Conservation (phyloP, 37 sponge, comb jelly and placozoan genomes). For the Bolinopsis microptera region DNA sequence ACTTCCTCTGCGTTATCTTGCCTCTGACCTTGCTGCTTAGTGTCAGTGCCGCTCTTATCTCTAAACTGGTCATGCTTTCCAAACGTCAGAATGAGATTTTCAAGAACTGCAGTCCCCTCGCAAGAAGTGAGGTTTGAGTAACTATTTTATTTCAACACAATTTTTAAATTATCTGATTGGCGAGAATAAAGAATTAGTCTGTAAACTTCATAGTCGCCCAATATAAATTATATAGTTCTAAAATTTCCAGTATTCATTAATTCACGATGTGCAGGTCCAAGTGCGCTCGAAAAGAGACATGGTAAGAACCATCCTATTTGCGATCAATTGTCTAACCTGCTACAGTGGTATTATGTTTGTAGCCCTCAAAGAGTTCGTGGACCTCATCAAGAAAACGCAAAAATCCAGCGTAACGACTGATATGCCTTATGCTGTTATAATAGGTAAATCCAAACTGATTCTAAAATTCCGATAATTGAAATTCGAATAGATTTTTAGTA, state of each 20-base stretch:
- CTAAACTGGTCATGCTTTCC: background rate
- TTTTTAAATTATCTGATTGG: background rate
- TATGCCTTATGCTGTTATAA: conserved; percentile 4
- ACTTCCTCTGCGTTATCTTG: background rate
- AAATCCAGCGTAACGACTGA: background rate
- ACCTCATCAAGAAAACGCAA: background rate
- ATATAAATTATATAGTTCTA: no score
- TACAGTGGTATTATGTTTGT: conserved; percentile 3
- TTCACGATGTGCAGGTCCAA: background rate
- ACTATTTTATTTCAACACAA: background rate
- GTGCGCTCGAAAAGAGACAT: background rate
- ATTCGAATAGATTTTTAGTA: no score
- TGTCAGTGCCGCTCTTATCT: background rate
- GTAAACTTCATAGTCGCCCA: no score
- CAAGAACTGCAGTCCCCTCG: background rate
- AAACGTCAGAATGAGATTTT: background rate
- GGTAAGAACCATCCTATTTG: conserved; percentile 42
- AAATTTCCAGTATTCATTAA: no score
- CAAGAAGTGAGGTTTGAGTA: background rate
- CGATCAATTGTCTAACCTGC: background rate
- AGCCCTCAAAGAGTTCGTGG: background rate
- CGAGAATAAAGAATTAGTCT: no score
- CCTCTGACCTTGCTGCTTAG: background rate
- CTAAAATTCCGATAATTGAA: background rate
- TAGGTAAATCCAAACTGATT: background rate